Base-by-base conservation (phyloP, 2,888 invertebrate genomes). In the Drosophila kokeensis region DNA sequence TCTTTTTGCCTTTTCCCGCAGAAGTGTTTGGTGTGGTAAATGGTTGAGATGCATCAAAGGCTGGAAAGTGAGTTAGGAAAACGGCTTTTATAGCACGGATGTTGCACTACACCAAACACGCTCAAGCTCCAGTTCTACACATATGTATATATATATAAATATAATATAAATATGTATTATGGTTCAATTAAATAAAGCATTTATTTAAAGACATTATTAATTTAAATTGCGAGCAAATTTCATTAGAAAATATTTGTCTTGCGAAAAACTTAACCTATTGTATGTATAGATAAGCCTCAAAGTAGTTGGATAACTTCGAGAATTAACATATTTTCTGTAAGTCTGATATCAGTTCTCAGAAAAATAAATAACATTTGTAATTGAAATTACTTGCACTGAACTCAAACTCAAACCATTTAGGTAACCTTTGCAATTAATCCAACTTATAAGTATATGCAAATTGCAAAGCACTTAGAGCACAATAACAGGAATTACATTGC, bases 71-170 rank as follows among this genome's bases (percentile, higher is more conserved):
- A 29, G 36, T 7, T 34, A 21, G 42, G 34, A 24, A 54, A 67
- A 68, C 57, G 21, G 48, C 53, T 59, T 74, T 57, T 34, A 59
- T 45, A 49, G 40, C n/a, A 34, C 40, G 58, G 30, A 58, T 75
- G 53, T 69, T 60, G 30, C 49, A 53, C 63, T 27, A 34, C n/a
- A 34, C 40, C 21, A 18, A 49, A 36, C 48, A 60, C n/a, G 18
- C 6, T 58, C 42, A 13, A 18, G 15, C 30, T 24, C 0, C n/a
- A 32, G 4, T 18, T n/a, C 8, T 15, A 18, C 7, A 13, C 8
- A 7, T 15, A 21, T 0, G 13, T 13, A 7, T 7, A 4, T 4
- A 7, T 21, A n/a, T 40, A 42, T n/a, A 10, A 24, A 24, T 24
- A 24, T 24, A 24, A 24, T 24, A 2, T 18, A 7, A 50, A 50